A percentile compares a stretch with the other conserved stretches of the same genome.
Conservation (phyloP, 2,113 vertebrate genomes). For the Columba livia region DNA sequence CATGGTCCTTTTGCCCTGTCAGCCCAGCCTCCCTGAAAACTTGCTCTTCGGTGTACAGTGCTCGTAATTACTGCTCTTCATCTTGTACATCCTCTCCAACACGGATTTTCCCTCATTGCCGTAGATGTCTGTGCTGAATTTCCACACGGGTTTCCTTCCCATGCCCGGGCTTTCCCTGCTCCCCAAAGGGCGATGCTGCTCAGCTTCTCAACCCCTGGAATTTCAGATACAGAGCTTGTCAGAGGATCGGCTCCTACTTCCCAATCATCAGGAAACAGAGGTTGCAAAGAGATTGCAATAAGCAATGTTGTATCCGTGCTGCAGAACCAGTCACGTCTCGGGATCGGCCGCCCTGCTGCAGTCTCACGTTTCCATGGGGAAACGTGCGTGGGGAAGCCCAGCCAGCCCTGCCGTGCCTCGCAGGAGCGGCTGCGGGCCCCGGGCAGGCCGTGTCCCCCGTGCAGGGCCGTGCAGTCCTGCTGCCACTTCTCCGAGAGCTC, state of each 20-base stretch:
- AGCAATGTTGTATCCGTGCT: background rate
- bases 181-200: background rate
- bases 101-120: fast-evolving
- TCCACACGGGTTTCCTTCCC: background rate
- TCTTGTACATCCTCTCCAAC: background rate
- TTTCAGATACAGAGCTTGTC: background rate
- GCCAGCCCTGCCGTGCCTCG: background rate
- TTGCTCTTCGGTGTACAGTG: fast-evolving
- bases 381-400: background rate
- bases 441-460: background rate
- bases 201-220: background rate
- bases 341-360: background rate
- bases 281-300: background rate
- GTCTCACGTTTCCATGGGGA: background rate
- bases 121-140: background rate
- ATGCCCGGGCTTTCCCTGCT: background rate
- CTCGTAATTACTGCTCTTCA: background rate
- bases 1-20: background rate
- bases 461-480: background rate
- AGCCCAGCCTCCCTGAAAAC: background rate
- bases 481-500: background rate
- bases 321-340: background rate
- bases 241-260: background rate
- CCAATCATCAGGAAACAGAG: background rate
- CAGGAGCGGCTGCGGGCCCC: background rate